A percentile compares a stretch with the other conserved stretches of the same genome.
Conservation (phyloP, 35 echinoderm and acorn worm species). For the Heliocidaris tuberculata region DNA sequence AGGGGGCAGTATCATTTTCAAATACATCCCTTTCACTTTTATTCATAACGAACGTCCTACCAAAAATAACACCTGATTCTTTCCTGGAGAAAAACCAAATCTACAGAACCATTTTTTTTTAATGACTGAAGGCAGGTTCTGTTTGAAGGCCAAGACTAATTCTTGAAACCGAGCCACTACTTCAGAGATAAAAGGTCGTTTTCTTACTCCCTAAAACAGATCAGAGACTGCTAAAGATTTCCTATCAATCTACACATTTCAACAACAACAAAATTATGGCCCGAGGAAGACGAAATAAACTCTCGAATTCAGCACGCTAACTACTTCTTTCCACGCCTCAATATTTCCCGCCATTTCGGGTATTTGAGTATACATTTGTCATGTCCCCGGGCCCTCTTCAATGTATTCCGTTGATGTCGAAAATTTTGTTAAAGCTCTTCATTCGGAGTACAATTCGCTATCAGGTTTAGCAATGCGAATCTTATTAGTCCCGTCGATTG, state of each 20-base stretch:
- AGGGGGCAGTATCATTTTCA: too few relatives aligned
- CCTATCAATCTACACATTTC: not conserved
- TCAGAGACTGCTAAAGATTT: not conserved
- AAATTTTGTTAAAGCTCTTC: constrained; percentile 22
- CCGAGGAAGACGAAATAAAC: not conserved
- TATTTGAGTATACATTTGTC: constrained; percentile 30
- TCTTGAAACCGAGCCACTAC: not conserved
- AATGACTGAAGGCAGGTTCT: not conserved
- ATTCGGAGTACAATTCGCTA: constrained; percentile 14
- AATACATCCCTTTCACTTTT: too few relatives aligned
- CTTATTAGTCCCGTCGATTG: constrained; percentile 31
- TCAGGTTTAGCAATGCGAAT: constrained; percentile 39
- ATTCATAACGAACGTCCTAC: not conserved
- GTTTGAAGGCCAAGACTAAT: constrained; percentile 16
- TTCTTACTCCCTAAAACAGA: not conserved
- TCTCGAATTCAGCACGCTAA: not conserved
- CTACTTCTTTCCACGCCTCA: not conserved
- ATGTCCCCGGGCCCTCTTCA: constrained; percentile 16
- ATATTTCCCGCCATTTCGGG: constrained; percentile 14
- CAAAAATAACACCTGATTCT: not conserved
- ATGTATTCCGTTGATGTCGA: constrained; percentile 26
- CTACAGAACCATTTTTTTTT: not conserved
- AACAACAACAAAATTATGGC: constrained; percentile 5
- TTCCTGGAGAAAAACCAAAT: not conserved
- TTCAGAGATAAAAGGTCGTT: not conserved